Conservation (phyloP, 2,888 invertebrate species). For the Eucriotettix oculatus region DNA sequence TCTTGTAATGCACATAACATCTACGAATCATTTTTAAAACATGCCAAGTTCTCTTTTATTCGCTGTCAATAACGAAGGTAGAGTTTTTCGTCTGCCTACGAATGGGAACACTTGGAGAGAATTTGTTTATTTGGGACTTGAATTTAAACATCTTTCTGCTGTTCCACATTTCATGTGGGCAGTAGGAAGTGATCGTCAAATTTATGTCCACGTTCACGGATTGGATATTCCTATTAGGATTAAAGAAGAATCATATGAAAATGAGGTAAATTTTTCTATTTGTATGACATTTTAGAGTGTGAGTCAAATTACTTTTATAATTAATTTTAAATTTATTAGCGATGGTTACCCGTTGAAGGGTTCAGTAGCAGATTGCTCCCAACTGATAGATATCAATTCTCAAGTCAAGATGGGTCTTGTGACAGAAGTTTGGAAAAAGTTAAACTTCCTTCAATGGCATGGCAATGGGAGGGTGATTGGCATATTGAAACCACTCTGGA, state of each 20-base stretch:
- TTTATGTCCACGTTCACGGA: constrained; percentile 80
- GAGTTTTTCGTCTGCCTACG: constrained; percentile 70
- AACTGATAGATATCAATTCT: constrained; percentile 76
- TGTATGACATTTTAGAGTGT: background rate
- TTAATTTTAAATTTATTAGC: constrained; percentile 23
- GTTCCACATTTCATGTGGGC: constrained; percentile 82
- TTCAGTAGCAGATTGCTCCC: constrained; percentile 70
- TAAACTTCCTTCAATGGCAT: constrained; percentile 78
- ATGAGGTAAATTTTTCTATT: constrained; percentile 41
- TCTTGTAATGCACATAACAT: background rate
- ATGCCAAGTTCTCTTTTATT: constrained; percentile 63
- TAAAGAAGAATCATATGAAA: constrained; percentile 81
- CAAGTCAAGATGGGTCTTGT: constrained; percentile 64
- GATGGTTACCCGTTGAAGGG: constrained; percentile 83
- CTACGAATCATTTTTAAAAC: constrained; percentile 13
- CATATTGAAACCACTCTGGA: constrained; percentile 66
- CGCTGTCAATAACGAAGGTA: constrained; percentile 74
- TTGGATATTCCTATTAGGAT: constrained; percentile 80
- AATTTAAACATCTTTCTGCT: constrained; percentile 76
- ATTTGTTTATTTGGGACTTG: constrained; percentile 67
- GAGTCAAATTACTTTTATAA: background rate
- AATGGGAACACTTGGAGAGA: constrained; percentile 72
- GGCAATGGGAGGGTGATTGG: constrained; percentile 97
- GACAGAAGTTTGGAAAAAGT: constrained; percentile 68
- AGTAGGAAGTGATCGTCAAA: constrained; percentile 81